Evolutionary conservation across 2,888 invertebrate species (phyloP), one percentile per base, ranked within the genome.

Genomic region (Drosophila glabriapex): DNA sequence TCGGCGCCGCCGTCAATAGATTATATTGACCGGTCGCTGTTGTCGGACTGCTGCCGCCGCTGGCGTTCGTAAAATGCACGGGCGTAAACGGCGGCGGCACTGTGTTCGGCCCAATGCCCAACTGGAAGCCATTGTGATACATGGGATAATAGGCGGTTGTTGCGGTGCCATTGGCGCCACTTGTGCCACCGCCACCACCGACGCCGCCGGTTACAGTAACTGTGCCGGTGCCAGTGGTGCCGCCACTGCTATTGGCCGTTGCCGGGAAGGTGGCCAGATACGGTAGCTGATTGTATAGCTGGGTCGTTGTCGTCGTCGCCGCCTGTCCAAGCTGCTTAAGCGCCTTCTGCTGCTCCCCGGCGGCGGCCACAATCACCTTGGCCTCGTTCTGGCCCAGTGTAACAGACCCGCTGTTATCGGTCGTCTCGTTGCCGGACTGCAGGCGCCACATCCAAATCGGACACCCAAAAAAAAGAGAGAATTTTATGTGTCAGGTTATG

Each of bases 41-140:
- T 4, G 84, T 79, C 4, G 91, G 81, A 56, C 87, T 81, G 37
- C 78, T 82, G n/a, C 76, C 81, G 22, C 81, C 80, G 33, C 83
- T 86, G 61, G 85, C 80, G 33, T 90, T 91, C 63, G 92, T 79
- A 80, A 93, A 93, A 66, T 93, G 93, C 39, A 93, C 93, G 9
- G 93, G 93, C 4, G 93, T 93, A 66, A 93, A 93, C 12, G 93
- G 93, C 31, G 93, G 93, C 73, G 93, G 93, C 64, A 92, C 93
- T 35, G 93, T 85, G 61, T 93, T 93, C 28, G 93, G 93, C 19
- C 93, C 92, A 66, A 93, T 92, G 29, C 92, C 90, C 60, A 93
- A 66, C 72, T 93, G 93, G 85, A 93, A 93, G 76, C 93, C 93
- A 83, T 93, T 93, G 68, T 93, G 93, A 83, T 93, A 93, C 93